These are phyloP conservation scores for Himalopsyche japonica DNA, from an alignment of 2,888 invertebrate species.

Conservation along the genomic window DNA sequence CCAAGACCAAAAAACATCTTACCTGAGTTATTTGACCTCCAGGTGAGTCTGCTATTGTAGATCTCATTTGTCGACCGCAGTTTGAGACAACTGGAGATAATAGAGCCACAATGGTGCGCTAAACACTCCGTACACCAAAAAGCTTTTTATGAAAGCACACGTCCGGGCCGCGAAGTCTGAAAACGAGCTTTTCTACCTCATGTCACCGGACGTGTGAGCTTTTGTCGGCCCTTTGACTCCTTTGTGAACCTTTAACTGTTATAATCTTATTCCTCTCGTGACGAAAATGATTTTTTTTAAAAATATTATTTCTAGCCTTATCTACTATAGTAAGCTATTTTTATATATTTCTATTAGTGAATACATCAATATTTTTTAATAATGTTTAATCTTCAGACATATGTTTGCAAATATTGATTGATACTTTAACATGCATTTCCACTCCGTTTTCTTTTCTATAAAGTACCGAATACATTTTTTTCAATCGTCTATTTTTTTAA, in stretches of 20 bases:
- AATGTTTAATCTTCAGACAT: too few relatives aligned
- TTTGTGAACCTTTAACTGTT: slow-evolving; percentile 28
- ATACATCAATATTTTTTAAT: too few relatives aligned
- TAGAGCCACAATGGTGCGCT: slow-evolving; percentile 21
- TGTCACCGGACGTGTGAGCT: slow-evolving; percentile 27
- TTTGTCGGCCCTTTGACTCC: slow-evolving; percentile 23
- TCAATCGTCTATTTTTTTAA: too few relatives aligned
- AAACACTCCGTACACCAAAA: slow-evolving; percentile 33
- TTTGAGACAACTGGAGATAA: slow-evolving; percentile 15
- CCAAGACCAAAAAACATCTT: not conserved
- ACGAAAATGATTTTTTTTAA: too few relatives aligned
- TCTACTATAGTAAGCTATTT: too few relatives aligned
- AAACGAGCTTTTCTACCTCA: slow-evolving; percentile 1
- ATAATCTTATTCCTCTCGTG: slow-evolving; percentile 23
- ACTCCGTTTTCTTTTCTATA: too few relatives aligned
- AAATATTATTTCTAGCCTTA: too few relatives aligned
- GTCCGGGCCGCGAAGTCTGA: slow-evolving; percentile 6
- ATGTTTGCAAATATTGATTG: too few relatives aligned
- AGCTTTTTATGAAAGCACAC: slow-evolving; percentile 35
- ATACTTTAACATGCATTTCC: too few relatives aligned
- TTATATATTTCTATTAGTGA: too few relatives aligned
- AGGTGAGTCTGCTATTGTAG: slow-evolving; percentile 7
- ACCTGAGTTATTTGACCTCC: not conserved
- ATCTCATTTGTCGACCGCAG: slow-evolving; percentile 2
- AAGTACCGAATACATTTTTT: too few relatives aligned